A percentile compares a stretch with the other conserved stretches of the same genome.
Conservation (phyloP, 92 coral and sea anemone species). For the Parazoanthus darwini region DNA sequence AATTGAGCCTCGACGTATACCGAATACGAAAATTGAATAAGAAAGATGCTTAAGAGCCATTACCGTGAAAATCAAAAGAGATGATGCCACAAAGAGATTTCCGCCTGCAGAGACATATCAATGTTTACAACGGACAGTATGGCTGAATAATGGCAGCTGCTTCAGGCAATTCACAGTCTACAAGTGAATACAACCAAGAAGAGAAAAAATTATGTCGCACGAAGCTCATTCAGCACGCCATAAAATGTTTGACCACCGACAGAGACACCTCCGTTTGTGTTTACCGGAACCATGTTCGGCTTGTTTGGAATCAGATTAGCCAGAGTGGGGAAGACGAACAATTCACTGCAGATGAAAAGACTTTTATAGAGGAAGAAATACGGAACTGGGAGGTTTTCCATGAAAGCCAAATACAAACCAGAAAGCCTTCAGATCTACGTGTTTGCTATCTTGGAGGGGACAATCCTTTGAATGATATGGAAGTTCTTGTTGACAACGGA, state of each 20-base stretch:
- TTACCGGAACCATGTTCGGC: constrained; percentile 35
- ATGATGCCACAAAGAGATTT: too few species aligned
- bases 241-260: constrained; percentile 7
- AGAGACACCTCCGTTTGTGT: constrained; percentile 43
- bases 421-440: constrained; percentile 42
- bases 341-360: too few species aligned
- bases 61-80: too few species aligned
- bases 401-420: constrained; percentile 29
- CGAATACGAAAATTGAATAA: too few species aligned
- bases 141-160: neutral
- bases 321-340: constrained; percentile 8
- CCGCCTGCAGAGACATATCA: too few species aligned
- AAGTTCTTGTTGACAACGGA: constrained; percentile 45
- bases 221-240: constrained; percentile 10
- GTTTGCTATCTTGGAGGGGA: constrained; percentile 60
- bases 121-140: too few species aligned
- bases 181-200: constrained; percentile 14
- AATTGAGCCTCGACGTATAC: too few species aligned
- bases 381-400: constrained; percentile 25
- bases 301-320: constrained; percentile 33
- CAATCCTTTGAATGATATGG: constrained; percentile 49
- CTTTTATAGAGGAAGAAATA: constrained; percentile 6
- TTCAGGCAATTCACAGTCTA: neutral
- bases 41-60: too few species aligned
- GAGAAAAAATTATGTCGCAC: constrained; percentile 11